Conservation (phyloP, 2,888 invertebrate species). For the Drosophila rubida region DNA sequence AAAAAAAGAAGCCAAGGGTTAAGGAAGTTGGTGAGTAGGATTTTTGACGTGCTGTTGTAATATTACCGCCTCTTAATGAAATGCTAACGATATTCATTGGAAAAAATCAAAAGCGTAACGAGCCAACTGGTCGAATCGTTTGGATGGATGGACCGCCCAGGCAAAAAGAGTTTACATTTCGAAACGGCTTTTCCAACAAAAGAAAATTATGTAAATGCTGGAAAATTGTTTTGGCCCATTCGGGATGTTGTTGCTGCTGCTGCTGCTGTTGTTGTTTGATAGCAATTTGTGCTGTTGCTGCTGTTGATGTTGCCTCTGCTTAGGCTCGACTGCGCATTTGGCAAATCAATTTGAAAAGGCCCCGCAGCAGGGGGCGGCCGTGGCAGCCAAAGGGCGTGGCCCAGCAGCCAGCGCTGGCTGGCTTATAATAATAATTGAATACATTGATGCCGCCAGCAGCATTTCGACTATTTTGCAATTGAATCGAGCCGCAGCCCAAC, state of each 20-base stretch:
- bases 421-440: slow-evolving; percentile 79
- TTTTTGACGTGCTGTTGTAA: slow-evolving; percentile 22
- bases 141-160: background rate
- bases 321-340: slow-evolving; percentile 57
- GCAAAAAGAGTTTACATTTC: slow-evolving; percentile 51
- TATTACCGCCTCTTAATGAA: slow-evolving; percentile 64
- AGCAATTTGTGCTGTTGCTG: slow-evolving; percentile 50
- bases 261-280: slow-evolving; percentile 30
- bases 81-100: slow-evolving; percentile 78
- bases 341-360: slow-evolving; percentile 68
- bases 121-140: slow-evolving; percentile 16
- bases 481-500: slow-evolving; percentile 41
- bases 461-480: slow-evolving; percentile 65
- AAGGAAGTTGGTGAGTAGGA: background rate
- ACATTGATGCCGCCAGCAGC: slow-evolving; percentile 46
- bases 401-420: slow-evolving; percentile 32
- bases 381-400: slow-evolving; percentile 45
- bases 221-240: slow-evolving; percentile 71
- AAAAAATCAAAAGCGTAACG: slow-evolving; percentile 70
- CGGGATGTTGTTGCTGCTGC: slow-evolving; percentile 15
- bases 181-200: slow-evolving; percentile 54
- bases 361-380: slow-evolving; percentile 11
- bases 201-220: slow-evolving; percentile 75
- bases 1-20: background rate
- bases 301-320: slow-evolving; percentile 26